A percentile compares a stretch with the other conserved stretches of the same genome.
These are phyloP conservation scores for Dendronephthya gigantea DNA, from an alignment of 64 coral and sea anemone genomes.

Conservation along the genomic window DNA sequence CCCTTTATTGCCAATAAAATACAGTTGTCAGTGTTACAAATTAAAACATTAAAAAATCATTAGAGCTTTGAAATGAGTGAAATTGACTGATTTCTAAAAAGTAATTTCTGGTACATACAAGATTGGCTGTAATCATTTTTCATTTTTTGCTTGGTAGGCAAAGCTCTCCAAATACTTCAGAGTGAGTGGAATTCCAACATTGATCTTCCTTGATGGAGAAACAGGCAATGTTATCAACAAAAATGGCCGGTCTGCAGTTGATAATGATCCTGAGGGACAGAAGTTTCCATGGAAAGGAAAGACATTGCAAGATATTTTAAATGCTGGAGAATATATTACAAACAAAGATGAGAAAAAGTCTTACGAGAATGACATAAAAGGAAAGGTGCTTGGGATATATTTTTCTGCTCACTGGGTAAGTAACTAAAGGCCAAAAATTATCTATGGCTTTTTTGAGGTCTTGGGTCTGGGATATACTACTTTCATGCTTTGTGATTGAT, in stretches of 20 bases:
- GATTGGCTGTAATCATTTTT: too few species aligned
- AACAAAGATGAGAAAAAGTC: slow-evolving; percentile 29
- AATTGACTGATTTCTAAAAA: too few species aligned
- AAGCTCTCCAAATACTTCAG: slow-evolving; percentile 76
- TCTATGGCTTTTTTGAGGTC: too few species aligned
- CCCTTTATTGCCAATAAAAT: too few species aligned
- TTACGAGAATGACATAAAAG: slow-evolving; percentile 36
- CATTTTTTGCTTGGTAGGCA: slow-evolving; percentile 22
- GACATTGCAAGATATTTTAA: slow-evolving; percentile 43
- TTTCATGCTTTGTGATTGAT: too few species aligned
- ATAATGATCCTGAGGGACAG: slow-evolving; percentile 45
- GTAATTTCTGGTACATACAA: too few species aligned
- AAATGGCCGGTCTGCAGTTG: slow-evolving; percentile 40
- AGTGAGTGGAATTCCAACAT: slow-evolving; percentile 81
- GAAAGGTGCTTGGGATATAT: slow-evolving; percentile 77
- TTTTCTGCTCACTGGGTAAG: slow-evolving; percentile 99
- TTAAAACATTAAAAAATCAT: too few species aligned
- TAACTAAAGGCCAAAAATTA: too few species aligned
- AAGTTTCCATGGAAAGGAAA: slow-evolving; percentile 80
- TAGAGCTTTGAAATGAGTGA: too few species aligned
- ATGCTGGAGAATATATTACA: slow-evolving; percentile 47
- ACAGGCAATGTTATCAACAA: slow-evolving; percentile 64
- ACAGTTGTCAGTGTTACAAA: too few species aligned
- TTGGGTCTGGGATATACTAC: too few species aligned
- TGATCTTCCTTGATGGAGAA: slow-evolving; percentile 78